These are phyloP conservation scores for Tragopan temminckii DNA, from an alignment of 2,797 vertebrate genomes.

Conservation along the genomic window DNA sequence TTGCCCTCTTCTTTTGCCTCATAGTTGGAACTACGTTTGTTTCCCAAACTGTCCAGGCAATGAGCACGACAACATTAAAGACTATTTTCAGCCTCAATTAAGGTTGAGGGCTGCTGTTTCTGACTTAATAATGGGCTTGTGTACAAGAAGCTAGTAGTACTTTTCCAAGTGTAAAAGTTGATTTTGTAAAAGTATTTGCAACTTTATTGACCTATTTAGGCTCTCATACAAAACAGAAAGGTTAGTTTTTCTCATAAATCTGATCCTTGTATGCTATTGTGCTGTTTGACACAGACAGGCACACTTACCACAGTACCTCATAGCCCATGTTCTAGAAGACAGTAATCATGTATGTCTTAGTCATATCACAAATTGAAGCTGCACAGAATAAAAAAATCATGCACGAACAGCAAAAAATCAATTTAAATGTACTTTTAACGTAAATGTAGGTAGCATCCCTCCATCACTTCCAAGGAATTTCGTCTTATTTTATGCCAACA, in stretches of 20 bases:
- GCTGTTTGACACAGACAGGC: not conserved
- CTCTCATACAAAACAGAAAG: not conserved
- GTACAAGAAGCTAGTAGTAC: not conserved
- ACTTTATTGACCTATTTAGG: not conserved
- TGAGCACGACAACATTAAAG: not conserved
- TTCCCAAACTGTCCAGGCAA: not conserved
- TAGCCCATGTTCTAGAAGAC: not conserved
- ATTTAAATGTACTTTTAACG: not conserved
- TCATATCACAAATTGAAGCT: not conserved
- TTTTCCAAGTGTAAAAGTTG: not conserved
- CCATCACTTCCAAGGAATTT: not conserved
- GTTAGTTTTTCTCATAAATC: not conserved
- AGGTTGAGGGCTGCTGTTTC: not conserved
- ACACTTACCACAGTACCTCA: not conserved
- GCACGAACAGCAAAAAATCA: not conserved
- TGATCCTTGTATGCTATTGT: not conserved
- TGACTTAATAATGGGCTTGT: not conserved
- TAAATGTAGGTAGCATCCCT: not conserved
- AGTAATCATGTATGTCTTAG: not conserved
- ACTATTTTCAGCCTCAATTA: not conserved
- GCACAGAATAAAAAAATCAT: not conserved
- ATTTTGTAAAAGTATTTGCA: not conserved
- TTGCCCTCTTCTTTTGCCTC: not conserved
- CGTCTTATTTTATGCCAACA: not conserved
- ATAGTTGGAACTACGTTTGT: not conserved